Evolutionary conservation across 2,888 invertebrate genomes (phyloP), one percentile per base, ranked within the genome.

Genomic region (Ecliptopera silaceata): DNA sequence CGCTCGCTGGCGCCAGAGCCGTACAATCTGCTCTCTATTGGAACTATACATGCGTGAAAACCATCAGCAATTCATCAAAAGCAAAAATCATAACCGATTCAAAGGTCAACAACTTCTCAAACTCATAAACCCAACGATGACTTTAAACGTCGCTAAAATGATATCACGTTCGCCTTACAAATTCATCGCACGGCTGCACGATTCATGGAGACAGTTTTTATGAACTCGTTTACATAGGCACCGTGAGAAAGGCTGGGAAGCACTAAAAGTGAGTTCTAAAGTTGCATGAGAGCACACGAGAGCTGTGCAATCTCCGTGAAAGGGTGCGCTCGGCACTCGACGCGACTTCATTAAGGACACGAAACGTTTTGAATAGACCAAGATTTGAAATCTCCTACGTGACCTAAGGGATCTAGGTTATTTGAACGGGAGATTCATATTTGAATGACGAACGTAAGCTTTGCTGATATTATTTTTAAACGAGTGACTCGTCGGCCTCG

Each of bases 181-280:
- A 64, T 62, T 60, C 62, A 51, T 50, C 20, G 56, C 64, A 58
- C 64, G 59, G 54, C 50, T 59, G 52, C 42, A 59, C 55, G 59
- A 49, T 54, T 57, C 42, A 47, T 52, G 53, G 41, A 60, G 54
- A 55, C 38, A 58, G 44, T 59, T 59, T 59, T 61, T 64, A 56
- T 56, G 54, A 59, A 57, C 59, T 55, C 58, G 53, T 56, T 55
- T 46, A 43, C 55, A 55, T 60, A 50, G 58, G 34, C 46, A 50
- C 53, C 61, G 63, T 61, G 63, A 59, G 61, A 59, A 61, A 59
- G 50, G 46, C 42, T 8, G 52, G 17, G 39, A 49, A 49, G 34
- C 56, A 48, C 58, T 66, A 48, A 61, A 38, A 61, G 46, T 46
- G 52, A 46, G 46, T 53, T 45, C 41, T 53, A 39, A 36, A 48